Conservation (phyloP, 2,797 vertebrate species). For the Melanotaenia parkinsoni region DNA sequence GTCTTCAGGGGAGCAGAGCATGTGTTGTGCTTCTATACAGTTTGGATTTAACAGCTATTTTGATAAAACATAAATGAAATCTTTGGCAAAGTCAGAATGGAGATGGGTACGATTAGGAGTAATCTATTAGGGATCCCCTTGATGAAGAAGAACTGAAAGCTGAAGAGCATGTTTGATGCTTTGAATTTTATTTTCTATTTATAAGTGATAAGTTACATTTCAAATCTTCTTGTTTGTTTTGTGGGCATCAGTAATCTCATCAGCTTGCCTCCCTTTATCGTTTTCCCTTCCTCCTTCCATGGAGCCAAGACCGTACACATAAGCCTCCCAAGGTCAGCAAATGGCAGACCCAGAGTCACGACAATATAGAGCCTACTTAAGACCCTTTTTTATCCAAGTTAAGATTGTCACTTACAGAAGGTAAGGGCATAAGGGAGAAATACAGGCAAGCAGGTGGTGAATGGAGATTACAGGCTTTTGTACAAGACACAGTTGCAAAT, state of each 20-base stretch:
- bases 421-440: constrained; percentile 62
- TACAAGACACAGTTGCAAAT: constrained; percentile 41
- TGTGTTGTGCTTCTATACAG: constrained; percentile 38
- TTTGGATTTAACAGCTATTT: constrained; percentile 53
- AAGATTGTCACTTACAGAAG: constrained; percentile 54
- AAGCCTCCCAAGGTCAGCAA: constrained; percentile 63
- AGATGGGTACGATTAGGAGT: constrained; percentile 46
- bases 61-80: constrained; percentile 59
- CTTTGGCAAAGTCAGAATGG: constrained; percentile 37
- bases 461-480: constrained; percentile 59
- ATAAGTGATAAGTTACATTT: constrained; percentile 30
- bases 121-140: constrained; percentile 60
- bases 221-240: constrained; percentile 30
- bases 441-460: constrained; percentile 30
- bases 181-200: constrained; percentile 47
- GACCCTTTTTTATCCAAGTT: constrained; percentile 50
- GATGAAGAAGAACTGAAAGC: constrained; percentile 5
- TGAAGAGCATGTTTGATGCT: constrained; percentile 18
- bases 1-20: constrained; percentile 22
- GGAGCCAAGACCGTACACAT: constrained; percentile 46
- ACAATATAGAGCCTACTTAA: constrained; percentile 53
- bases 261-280: constrained; percentile 36
- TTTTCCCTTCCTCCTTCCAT: constrained; percentile 42
- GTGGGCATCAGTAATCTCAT: constrained; percentile 38
- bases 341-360: constrained; percentile 42